Percentiles rank a stretch among this genome's conserved stretches.
These are phyloP conservation scores for Stichopus chloronotus DNA, from an alignment of 35 echinoderm and acorn worm genomes.

Conservation along the genomic window DNA sequence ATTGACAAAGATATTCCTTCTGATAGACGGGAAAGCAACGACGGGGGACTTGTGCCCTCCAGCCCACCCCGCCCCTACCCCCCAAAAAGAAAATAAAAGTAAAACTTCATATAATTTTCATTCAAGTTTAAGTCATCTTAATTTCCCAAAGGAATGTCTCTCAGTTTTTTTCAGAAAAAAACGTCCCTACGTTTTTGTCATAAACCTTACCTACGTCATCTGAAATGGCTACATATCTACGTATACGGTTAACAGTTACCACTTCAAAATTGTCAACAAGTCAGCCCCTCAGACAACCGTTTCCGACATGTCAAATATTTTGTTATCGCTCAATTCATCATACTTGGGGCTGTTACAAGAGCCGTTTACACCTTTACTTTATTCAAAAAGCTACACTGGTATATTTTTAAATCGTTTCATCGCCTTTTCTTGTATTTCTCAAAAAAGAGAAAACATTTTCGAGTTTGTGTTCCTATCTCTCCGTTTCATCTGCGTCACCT, in stretches of 20 bases:
- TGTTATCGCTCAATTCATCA: not conserved
- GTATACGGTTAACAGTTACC: not conserved
- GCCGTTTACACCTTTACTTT: too few relatives aligned
- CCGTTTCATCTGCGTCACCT: not conserved
- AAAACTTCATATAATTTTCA: not conserved
- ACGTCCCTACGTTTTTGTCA: too few relatives aligned
- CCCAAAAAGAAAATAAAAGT: not conserved
- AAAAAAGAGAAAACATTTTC: not conserved
- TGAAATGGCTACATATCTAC: too few relatives aligned
- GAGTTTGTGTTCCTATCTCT: not conserved
- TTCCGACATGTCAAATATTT: not conserved
- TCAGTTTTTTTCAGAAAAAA: too few relatives aligned
- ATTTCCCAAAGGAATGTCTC: not conserved
- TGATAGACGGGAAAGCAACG: not conserved
- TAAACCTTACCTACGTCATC: too few relatives aligned
- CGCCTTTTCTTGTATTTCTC: not conserved
- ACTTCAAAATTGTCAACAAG: not conserved
- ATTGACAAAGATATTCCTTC: too few relatives aligned
- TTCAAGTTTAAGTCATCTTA: not conserved
- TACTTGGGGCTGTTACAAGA: not conserved
- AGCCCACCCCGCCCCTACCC: not conserved
- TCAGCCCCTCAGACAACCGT: not conserved
- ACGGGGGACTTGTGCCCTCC: not conserved
- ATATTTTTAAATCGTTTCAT: not conserved
- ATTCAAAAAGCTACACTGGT: too few relatives aligned